phyloP scores from a whole-genome alignment of 2,113 vertebrate species.

The Ptilonorhynchus violaceus region DNA sequence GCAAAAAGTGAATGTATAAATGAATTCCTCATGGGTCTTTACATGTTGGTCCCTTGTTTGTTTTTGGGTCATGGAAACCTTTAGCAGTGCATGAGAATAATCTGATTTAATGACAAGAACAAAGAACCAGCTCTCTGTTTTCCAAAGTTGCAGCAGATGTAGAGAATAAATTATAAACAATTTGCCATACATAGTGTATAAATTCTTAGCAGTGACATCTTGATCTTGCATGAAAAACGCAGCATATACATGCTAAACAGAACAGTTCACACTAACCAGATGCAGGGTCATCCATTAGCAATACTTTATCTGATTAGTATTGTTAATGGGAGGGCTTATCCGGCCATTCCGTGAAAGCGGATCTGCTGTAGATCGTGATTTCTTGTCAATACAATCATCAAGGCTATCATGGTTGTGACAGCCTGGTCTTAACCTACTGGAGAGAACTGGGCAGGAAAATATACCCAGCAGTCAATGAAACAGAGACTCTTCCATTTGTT shows the following conservation, averaged over 20 bases:
- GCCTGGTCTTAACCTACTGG: constrained; percentile 10
- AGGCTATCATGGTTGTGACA: neutral
- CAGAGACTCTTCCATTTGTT: neutral
- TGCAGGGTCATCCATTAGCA: constrained; percentile 50
- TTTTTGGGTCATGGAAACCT: neutral
- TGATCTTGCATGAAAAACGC: neutral
- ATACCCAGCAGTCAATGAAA: constrained; percentile 1
- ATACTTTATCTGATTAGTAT: constrained; percentile 62
- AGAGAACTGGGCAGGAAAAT: neutral
- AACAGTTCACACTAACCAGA: constrained; percentile 7
- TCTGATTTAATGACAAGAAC: neutral
- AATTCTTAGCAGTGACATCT: constrained; percentile 12
- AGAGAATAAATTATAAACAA: constrained; percentile 7
- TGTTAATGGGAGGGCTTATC: constrained; percentile 56
- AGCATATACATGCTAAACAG: neutral
- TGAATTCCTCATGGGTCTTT: neutral
- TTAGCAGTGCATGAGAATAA: neutral
- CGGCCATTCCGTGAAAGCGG: constrained; percentile 23
- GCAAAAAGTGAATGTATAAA: neutral
- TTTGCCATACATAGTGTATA: neutral
- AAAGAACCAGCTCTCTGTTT: neutral
- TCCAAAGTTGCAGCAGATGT: neutral
- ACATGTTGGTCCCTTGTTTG: neutral
- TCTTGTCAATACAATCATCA: constrained; percentile 50
- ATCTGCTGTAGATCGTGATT: constrained; percentile 54